Base-by-base conservation (phyloP, 2,113 vertebrate species). In the Rhynchopsitta pachyrhyncha region DNA sequence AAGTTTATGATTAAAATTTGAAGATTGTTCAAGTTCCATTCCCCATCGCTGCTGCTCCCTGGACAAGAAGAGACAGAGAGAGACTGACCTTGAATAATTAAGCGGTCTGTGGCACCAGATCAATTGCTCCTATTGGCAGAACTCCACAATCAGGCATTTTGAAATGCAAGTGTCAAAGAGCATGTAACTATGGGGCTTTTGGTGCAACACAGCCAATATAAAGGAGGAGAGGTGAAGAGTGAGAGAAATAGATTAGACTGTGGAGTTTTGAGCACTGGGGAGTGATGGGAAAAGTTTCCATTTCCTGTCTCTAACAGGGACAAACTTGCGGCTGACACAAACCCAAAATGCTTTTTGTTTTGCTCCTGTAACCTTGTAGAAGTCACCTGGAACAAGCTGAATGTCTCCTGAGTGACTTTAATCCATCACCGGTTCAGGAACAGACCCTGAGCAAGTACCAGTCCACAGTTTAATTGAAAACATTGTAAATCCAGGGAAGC, bases 1-100 rank as follows among this genome's bases (percentile, higher is more conserved):
- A 96, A 96, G 94, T 97, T 96, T 95, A 93, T 92, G 93, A 96
- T 97, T 96, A 95, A 95, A 94, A 90, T 94, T 94, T 92, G 95
- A 97, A 93, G 86, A 93, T 88, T 95, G 62, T 82, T 97, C 92
- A 92, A 93, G 87, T 94, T 92, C 97, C 88, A 90, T 87, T 95
- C 89, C 91, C 94, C 62, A 3, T 95, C 89, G 82, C 82, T 93
- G 95, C 83, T 79, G 91, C 94, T 97, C 91, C 90, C 84, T 82
- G 88, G 91, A 95, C 69, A 80, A 59, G 84, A 77, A 76, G 87
- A 97, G 80, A 93, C 68, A 97, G 75, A 97, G 66, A 91, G 81
- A 96, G 93, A 75, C 91, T 96, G 94, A 97, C 89, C 93, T 97
- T 97, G 94, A 97, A 97, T 93, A 94, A 86, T 97, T 96, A 63